Conservation (phyloP, 2,888 invertebrate species). For the Metellina segmentata region DNA sequence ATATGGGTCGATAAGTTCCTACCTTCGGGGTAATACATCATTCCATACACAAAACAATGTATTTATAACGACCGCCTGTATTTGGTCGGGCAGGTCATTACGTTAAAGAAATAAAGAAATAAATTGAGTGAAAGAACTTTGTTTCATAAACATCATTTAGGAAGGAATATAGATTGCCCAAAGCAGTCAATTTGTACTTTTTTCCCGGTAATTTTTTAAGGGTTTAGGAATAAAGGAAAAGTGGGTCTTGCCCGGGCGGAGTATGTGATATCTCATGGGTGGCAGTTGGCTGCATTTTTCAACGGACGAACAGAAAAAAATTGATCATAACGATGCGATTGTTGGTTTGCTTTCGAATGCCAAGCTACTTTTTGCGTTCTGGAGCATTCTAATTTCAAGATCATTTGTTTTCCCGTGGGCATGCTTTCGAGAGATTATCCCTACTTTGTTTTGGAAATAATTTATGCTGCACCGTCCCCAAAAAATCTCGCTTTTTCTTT, state of each 20-base stretch:
- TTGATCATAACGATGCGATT: constrained; percentile 48
- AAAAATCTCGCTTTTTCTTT: too few species aligned
- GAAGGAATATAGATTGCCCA: constrained; percentile 55
- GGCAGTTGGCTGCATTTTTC: constrained; percentile 27
- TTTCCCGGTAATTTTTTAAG: constrained; percentile 51
- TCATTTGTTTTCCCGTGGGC: constrained; percentile 4
- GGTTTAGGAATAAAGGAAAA: constrained; percentile 40
- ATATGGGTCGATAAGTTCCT: constrained; percentile 71
- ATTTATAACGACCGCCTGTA: constrained; percentile 67
- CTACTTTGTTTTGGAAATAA: too few species aligned
- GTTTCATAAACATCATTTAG: constrained; percentile 71
- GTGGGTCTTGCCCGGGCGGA: constrained; percentile 12
- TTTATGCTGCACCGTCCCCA: too few species aligned
- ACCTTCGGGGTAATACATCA: constrained; percentile 73
- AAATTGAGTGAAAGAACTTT: constrained; percentile 60
- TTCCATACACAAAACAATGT: constrained; percentile 71
- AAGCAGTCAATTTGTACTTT: constrained; percentile 59
- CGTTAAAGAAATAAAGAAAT: constrained; percentile 63
- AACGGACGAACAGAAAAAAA: constrained; percentile 17
- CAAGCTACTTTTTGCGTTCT: not conserved
- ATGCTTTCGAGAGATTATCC: not conserved
- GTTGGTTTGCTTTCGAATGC: constrained; percentile 16
- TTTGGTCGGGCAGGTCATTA: constrained; percentile 63
- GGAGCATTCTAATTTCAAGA: not conserved
- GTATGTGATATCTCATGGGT: not conserved